Evolutionary conservation across 2,888 invertebrate genomes (phyloP), one percentile per base, ranked within the genome.

Genomic region (Melinopterus prodromus): DNA sequence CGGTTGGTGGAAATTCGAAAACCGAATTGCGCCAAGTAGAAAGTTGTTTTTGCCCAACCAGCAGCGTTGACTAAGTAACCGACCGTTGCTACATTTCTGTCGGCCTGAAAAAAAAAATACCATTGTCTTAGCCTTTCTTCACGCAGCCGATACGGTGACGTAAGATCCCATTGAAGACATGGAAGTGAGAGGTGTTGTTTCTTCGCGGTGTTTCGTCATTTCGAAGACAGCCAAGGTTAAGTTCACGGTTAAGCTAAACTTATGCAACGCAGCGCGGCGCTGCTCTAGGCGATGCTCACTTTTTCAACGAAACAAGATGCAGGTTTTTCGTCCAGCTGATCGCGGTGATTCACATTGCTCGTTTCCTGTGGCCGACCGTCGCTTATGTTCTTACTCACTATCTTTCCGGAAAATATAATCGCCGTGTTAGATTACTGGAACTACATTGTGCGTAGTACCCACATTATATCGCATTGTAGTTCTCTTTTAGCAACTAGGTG

Each of bases 121-220:
- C 53, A 53, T 53, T 53, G 53, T 53, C 53, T 53, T 53, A 53
- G 53, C 53, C 53, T 53, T 53, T 53, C 53, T 53, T 53, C 53
- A 53, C 53, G 5, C 53, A 53, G 53, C 12, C 53, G 53, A 53
- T 53, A 53, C 53, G 74, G 77, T 77, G 77, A 77, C 77, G 77
- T 77, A 77, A 77, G 69, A 35, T 69, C 35, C 69, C 35, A 53
- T 38, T 76, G 77, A 69, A 71, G 71, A 71, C 71, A 78, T 53
- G 71, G 71, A 71, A 78, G 71, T 53, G 78, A 78, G 80, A 78
- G 80, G 74, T 74, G 74, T 35, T 35, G 74, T 74, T 26, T 74
- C 74, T 37, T 74, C 74, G n/a, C 74, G 37, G 74, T 37, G 74
- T 80, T 80, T 80, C 80, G 80, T 80, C 80, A 80, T 78, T 79